Conservation (phyloP, 2,888 invertebrate genomes). For the Drosophila hamatofila region DNA sequence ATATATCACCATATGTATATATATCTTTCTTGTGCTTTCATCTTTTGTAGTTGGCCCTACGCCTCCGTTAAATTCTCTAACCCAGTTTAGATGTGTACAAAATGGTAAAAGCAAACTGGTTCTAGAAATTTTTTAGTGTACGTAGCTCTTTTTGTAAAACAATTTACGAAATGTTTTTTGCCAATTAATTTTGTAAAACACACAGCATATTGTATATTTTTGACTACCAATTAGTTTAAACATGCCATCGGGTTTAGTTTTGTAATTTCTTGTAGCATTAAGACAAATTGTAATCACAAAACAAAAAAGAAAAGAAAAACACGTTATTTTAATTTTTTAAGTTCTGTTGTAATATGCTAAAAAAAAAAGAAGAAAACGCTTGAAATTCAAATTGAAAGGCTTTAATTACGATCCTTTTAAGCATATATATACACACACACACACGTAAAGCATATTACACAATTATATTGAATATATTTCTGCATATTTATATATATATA, state of each 20-base stretch:
- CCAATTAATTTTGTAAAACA: conserved; percentile 18
- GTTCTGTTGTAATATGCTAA: conserved; percentile 68
- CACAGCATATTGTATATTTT: conserved; percentile 64
- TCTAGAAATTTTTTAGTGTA: conserved; percentile 46
- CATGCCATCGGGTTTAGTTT: conserved; percentile 75
- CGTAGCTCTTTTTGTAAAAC: conserved; percentile 45
- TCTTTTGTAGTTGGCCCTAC: conserved; percentile 44
- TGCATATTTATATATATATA: conserved; percentile 25
- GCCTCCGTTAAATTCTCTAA: conserved; percentile 37
- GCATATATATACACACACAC: conserved; percentile 21
- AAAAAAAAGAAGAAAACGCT: conserved; percentile 37
- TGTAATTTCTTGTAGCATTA: conserved; percentile 52
- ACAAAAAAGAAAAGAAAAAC: conserved; percentile 32
- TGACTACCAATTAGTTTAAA: conserved; percentile 73
- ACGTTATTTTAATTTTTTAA: conserved; percentile 76
- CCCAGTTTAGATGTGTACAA: conserved; percentile 72
- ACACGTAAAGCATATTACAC: conserved; percentile 49
- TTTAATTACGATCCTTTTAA: conserved; percentile 50
- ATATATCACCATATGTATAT: conserved; percentile 39
- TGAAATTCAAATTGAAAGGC: conserved; percentile 58
- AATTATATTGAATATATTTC: conserved; percentile 34
- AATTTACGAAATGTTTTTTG: conserved; percentile 41
- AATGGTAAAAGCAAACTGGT: conserved; percentile 48
- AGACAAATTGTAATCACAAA: conserved; percentile 43
- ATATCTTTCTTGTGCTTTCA: conserved; percentile 44